Base-by-base conservation (phyloP, 1,140 invertebrate genomes). In the Drosophila nebulosa region DNA sequence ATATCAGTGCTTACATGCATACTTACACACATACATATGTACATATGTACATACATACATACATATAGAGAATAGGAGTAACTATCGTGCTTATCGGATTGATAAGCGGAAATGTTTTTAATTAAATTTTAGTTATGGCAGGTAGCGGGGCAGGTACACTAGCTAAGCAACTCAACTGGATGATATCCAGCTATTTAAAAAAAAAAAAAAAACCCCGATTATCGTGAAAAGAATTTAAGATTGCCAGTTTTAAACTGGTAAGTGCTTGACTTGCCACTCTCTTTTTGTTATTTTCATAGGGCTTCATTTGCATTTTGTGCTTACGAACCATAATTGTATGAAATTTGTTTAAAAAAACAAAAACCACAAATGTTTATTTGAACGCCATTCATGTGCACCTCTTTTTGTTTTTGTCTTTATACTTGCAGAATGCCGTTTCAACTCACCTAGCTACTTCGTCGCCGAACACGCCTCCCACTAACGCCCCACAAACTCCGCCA, bases 401-500 rank as follows among this genome's bases (percentile, higher is more conserved):
- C 6, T 22, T 63, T 3, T 61, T 5, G 6, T n/a, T n/a, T n/a
- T n/a, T n/a, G n/a, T 16, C 35, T 39, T 18, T 2, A 46, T 4
- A 2, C 21, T 68, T 66, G 1, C 70, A 91, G 91, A 91, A 91
- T 88, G 91, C 90, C 79, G 88, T 91, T 90, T 91, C 91, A 83
- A 90, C 90, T 80, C 90, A 90, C 74, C 90, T 90, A 63, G 79
- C 90, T 78, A 79, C 90, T 64, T 91, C 83, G 63, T 86, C 90
- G 78, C 90, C 90, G 59, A 90, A 89, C 74, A 84, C 90, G 66
- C 79, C 80, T 68, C 62, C 86, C 61, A 85, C 74, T 74, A 89
- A 78, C 85, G 70, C 78, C 67, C 74, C 85, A 70, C 86, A 86
- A 64, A 86, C 76, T 72, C 84, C 77, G 27, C 77, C 70, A 6